Evolutionary conservation across 2,797 vertebrate genomes (phyloP), one percentile per base, ranked within the genome.

Genomic region (Phalanger gymnotis): DNA sequence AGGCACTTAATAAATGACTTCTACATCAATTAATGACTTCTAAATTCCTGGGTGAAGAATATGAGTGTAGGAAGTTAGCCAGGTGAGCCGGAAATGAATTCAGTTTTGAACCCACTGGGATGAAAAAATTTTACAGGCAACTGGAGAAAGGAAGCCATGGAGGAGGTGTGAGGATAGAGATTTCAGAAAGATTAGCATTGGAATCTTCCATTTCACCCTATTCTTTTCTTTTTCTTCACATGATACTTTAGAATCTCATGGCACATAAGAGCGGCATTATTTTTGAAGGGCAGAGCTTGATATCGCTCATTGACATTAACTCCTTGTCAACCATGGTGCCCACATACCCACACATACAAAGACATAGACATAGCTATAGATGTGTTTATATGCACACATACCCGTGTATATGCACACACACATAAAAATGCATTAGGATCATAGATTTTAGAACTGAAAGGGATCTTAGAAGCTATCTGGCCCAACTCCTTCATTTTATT

Each of bases 231-330:
- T 47, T 81, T 81, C 73, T 81, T 81, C 73, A 81, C 2, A 27
- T 27, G 10, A 7, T 47, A 27, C 2, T 25, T 47, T 47, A 47
- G 16, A 81, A 47, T 81, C 40, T 2, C n/a, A 73, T 47, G 55
- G 19, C 91, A 9, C 51, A 51, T 9, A 12, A 40, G 14, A 90
- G 57, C 54, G 31, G 61, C 34, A 54, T 54, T 30, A 40, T 52
- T 34, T 40, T 96, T 52, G 53, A 91, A 40, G 94, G 9, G 66
- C 27, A 47, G 40, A 28, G 11, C n/a, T 92, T 95, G 57, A 95
- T 28, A 13, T 95, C 16, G 90, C n/a, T 4, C 54, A 95, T 61
- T 47, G 90, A 90, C 93, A 66, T 27, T 91, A 94, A 92, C 4
- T 90, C 56, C 22, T 91, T 61, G 3, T 54, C n/a, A 81, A 2